Evolutionary conservation across 37 sponge, comb jelly and placozoan genomes (phyloP).

Genomic region (Aphrocallistes beatrix): DNA sequence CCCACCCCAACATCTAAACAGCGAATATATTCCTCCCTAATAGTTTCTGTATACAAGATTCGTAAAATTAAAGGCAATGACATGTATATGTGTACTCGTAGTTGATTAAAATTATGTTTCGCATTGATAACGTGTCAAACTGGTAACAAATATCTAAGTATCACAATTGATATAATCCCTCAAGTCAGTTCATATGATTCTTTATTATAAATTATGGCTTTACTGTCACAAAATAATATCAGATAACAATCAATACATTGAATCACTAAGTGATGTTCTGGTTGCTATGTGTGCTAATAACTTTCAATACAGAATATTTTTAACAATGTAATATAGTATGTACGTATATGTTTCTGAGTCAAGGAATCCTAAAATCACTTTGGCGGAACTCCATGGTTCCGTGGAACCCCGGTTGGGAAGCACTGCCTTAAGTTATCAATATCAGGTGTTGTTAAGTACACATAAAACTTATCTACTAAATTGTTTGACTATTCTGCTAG

Average conservation of each 20-base stretch:
- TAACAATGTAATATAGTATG: neutral
- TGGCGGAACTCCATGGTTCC: too few species aligned
- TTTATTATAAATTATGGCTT: neutral
- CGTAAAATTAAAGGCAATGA: neutral
- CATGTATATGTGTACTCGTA: neutral
- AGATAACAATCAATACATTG: neutral
- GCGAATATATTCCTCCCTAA: neutral
- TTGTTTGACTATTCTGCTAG: too few species aligned
- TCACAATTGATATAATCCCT: neutral
- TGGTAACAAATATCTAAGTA: neutral
- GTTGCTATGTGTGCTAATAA: too few species aligned
- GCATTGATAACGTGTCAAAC: neutral
- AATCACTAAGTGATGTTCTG: neutral
- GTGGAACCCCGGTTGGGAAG: too few species aligned
- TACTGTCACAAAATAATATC: too few species aligned
- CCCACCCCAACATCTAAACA: neutral
- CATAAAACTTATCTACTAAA: too few species aligned
- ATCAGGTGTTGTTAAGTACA: too few species aligned
- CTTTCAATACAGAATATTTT: neutral
- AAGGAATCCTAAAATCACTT: too few species aligned
- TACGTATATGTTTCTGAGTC: too few species aligned
- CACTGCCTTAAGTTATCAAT: too few species aligned
- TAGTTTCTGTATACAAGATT: neutral
- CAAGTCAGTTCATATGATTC: neutral
- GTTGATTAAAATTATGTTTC: neutral